phyloP scores from a whole-genome alignment of 2,888 invertebrate genomes.

The Xanthorhoe designata region DNA sequence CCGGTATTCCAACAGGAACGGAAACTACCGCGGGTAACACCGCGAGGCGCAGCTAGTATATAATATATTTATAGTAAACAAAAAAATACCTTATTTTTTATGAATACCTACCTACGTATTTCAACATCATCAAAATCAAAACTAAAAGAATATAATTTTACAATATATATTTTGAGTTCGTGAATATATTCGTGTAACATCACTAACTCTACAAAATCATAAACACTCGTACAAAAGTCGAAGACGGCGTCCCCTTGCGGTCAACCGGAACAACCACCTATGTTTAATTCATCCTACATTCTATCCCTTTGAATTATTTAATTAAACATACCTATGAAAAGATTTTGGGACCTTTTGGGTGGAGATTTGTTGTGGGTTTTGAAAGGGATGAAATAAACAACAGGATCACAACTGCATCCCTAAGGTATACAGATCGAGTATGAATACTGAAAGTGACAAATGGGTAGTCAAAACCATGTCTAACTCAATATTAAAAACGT shows the following conservation, averaged over 20 bases:
- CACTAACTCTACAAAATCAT: conserved; percentile 31
- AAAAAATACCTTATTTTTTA: too few relatives aligned
- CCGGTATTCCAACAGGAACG: too few relatives aligned
- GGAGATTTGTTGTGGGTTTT: conserved; percentile 29
- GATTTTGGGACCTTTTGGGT: conserved; percentile 44
- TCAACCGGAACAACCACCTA: conserved; percentile 51
- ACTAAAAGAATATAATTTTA: too few relatives aligned
- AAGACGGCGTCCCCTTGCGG: conserved; percentile 38
- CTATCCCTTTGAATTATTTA: conserved; percentile 71
- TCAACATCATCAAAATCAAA: too few relatives aligned
- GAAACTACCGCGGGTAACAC: too few relatives aligned
- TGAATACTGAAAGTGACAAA: neutral
- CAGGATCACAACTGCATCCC: neutral
- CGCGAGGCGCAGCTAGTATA: too few relatives aligned
- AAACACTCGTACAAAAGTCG: conserved; percentile 30
- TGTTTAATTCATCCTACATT: conserved; percentile 68
- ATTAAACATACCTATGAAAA: conserved; percentile 54
- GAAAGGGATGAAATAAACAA: conserved; percentile 4
- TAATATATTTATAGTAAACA: too few relatives aligned
- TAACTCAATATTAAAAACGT: too few relatives aligned
- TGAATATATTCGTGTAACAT: conserved; percentile 4
- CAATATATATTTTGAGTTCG: neutral
- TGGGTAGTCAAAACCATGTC: too few relatives aligned
- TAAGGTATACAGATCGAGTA: neutral
- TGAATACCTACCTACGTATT: too few relatives aligned